These are phyloP conservation scores for Esox niger DNA, from an alignment of 2,113 vertebrate genomes.

Conservation along the genomic window DNA sequence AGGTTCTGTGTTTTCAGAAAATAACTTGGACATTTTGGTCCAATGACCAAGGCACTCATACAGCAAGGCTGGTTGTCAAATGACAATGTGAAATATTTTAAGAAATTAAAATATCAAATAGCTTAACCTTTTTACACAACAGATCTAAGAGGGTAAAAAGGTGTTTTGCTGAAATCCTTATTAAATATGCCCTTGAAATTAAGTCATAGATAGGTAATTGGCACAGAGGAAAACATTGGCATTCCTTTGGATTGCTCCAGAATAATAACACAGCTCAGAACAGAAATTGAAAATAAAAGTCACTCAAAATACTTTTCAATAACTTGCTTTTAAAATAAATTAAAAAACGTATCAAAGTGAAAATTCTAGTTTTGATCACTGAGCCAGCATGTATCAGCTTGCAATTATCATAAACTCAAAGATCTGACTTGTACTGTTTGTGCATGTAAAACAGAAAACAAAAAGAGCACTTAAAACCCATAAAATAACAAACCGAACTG, in stretches of 20 bases:
- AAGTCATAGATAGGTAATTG: conserved; percentile 27
- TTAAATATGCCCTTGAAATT: not conserved
- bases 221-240: conserved; percentile 48
- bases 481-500: not conserved
- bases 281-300: no score
- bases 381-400: not conserved
- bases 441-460: not conserved
- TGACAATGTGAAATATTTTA: not conserved
- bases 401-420: not conserved
- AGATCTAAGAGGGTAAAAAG: no score
- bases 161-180: not conserved
- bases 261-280: conserved; percentile 46
- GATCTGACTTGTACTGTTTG: not conserved
- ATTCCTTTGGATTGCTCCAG: conserved; percentile 29
- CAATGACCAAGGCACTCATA: conserved; percentile 66
- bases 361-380: not conserved
- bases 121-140: no score
- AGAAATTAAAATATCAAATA: conserved; percentile 3
- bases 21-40: conserved; percentile 26
- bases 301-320: not conserved
- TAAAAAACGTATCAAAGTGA: not conserved
- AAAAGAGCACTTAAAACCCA: conserved; percentile 1
- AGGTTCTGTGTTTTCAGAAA: not conserved
- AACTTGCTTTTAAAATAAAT: not conserved
- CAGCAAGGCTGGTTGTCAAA: conserved; percentile 15